phyloP scores from a whole-genome alignment of 2,113 vertebrate species.

The Tauraco erythrolophus region DNA sequence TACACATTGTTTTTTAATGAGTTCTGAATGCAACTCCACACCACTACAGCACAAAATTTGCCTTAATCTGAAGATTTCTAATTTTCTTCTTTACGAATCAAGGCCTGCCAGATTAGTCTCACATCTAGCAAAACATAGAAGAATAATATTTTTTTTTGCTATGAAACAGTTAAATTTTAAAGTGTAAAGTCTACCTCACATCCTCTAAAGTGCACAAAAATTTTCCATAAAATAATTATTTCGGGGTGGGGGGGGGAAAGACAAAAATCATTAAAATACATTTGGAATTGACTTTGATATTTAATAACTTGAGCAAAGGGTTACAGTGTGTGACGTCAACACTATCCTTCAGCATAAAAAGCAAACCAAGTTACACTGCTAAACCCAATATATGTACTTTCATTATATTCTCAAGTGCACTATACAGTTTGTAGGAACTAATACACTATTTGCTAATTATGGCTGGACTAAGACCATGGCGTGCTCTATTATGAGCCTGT shows the following conservation, averaged over 20 bases:
- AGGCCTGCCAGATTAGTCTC: not conserved
- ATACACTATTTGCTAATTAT: not conserved
- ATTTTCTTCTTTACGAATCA: not conserved
- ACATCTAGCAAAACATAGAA: not conserved
- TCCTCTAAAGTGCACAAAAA: not conserved
- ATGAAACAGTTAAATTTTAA: not conserved
- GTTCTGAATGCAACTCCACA: not conserved
- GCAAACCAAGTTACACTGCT: not conserved
- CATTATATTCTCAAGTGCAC: not conserved
- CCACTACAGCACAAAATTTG: not conserved
- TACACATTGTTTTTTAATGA: not conserved
- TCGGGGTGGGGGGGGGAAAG: not conserved
- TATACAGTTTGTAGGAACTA: not conserved
- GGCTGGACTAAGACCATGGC: not conserved
- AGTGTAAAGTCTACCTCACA: not conserved
- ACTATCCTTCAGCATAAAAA: not conserved
- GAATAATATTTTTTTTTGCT: not conserved
- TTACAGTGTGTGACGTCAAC: not conserved
- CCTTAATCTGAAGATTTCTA: not conserved
- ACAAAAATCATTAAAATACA: not conserved
- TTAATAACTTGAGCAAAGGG: not conserved
- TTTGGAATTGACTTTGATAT: not conserved
- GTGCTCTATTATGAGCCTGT: not conserved
- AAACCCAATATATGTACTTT: not conserved
- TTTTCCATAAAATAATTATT: not conserved